These are phyloP conservation scores for Drosophila lowei DNA, from an alignment of 1,140 invertebrate genomes.

Conservation along the genomic window DNA sequence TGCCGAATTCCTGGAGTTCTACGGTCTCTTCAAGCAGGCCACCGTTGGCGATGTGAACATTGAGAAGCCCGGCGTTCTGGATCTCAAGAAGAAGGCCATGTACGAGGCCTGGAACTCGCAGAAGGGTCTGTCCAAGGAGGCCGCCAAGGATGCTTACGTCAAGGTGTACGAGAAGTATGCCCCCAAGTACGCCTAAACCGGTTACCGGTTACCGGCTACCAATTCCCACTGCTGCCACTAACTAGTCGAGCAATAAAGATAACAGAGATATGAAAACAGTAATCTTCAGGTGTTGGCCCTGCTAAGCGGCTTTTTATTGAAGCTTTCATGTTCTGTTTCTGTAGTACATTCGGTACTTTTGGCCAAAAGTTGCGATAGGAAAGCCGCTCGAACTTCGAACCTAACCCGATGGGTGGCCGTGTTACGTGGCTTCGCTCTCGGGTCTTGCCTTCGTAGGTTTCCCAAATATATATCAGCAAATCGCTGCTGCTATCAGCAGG, in stretches of 20 bases:
- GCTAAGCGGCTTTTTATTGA: constrained; percentile 37
- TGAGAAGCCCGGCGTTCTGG: constrained; percentile 93
- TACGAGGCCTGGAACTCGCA: constrained; percentile 96
- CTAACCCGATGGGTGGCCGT: constrained; percentile 7
- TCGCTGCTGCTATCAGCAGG: constrained; percentile 30
- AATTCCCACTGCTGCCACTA: constrained; percentile 22
- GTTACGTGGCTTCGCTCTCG: constrained; percentile 24
- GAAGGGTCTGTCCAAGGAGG: constrained; percentile 91
- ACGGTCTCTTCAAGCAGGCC: constrained; percentile 94
- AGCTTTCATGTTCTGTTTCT: constrained; percentile 28
- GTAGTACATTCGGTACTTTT: too few species aligned
- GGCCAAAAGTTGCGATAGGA: constrained; percentile 6
- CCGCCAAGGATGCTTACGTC: constrained; percentile 93
- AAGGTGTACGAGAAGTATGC: constrained; percentile 88
- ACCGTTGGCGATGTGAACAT: constrained; percentile 91
- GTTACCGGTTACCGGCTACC: neutral
- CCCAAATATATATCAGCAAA: constrained; percentile 15
- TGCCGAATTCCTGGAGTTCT: constrained; percentile 92
- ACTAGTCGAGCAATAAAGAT: constrained; percentile 37
- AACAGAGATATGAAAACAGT: constrained; percentile 26
- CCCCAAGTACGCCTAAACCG: constrained; percentile 62
- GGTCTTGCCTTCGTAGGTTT: constrained; percentile 1
- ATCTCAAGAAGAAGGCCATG: constrained; percentile 97
- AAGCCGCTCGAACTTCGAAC: constrained; percentile 44
- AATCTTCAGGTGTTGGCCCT: constrained; percentile 29